Percentiles rank a stretch among this genome's conserved stretches.
These are phyloP conservation scores for Philaethria dido DNA, from an alignment of 2,888 invertebrate species.

Conservation along the genomic window DNA sequence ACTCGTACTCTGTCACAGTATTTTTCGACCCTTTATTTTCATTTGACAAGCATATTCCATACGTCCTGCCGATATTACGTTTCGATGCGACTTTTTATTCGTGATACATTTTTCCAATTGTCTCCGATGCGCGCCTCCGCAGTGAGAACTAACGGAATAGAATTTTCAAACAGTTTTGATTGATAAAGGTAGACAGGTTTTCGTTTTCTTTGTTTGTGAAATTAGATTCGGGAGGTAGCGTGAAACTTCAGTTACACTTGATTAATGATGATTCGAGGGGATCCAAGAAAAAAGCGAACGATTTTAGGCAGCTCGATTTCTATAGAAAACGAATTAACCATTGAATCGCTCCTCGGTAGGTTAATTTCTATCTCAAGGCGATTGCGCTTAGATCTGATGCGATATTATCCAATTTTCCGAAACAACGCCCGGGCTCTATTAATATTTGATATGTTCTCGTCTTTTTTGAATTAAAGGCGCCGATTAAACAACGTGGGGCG, in stretches of 20 bases:
- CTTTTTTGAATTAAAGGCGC: conserved; percentile 81
- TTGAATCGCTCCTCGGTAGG: conserved; percentile 45
- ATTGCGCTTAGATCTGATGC: conserved; percentile 71
- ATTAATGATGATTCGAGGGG: conserved; percentile 77
- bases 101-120: conserved; percentile 82
- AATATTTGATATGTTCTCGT: conserved; percentile 83
- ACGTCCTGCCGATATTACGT: conserved; percentile 79
- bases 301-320: conserved; percentile 65
- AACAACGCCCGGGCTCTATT: conserved; percentile 73
- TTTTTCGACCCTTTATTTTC: conserved; percentile 81
- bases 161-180: conserved; percentile 83
- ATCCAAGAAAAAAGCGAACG: conserved; percentile 64
- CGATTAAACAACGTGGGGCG: conserved; percentile 79
- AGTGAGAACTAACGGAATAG: conserved; percentile 78
- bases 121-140: conserved; percentile 70
- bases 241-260: conserved; percentile 78
- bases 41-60: conserved; percentile 80
- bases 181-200: conserved; percentile 83
- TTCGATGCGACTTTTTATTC: conserved; percentile 81
- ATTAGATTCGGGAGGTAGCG: conserved; percentile 79
- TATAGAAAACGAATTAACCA: conserved; percentile 59
- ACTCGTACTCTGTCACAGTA: conserved; percentile 80
- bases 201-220: conserved; percentile 81
- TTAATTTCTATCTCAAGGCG: conserved; percentile 57
- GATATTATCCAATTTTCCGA: conserved; percentile 78